phyloP scores from a whole-genome alignment of 2,888 invertebrate species.

The Platycheirus rosarum region DNA sequence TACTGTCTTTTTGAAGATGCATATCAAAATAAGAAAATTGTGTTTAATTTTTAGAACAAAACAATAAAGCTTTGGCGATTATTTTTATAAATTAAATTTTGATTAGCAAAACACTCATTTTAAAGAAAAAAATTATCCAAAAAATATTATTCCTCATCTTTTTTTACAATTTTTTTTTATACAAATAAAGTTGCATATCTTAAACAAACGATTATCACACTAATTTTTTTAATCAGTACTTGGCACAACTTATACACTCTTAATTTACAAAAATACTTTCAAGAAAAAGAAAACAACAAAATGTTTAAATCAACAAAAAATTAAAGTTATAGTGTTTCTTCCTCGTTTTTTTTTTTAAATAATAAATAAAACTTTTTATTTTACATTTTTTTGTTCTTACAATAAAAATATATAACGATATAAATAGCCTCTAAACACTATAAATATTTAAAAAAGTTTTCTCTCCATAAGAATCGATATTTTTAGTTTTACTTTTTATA shows the following conservation, averaged over 20 bases:
- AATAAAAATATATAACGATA: constrained; percentile 78
- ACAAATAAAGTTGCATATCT: constrained; percentile 77
- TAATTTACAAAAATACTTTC: constrained; percentile 66
- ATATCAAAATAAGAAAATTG: constrained; percentile 59
- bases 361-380: constrained; percentile 66
- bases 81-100: constrained; percentile 63
- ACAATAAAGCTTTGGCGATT: constrained; percentile 64
- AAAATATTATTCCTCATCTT: constrained; percentile 72
- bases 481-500: constrained; percentile 60
- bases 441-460: constrained; percentile 77
- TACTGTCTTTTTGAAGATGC: constrained; percentile 36
- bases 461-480: constrained; percentile 68
- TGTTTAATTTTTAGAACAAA: constrained; percentile 48
- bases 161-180: constrained; percentile 78
- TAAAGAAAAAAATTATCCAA: constrained; percentile 72
- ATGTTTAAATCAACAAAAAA: constrained; percentile 64
- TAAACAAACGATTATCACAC: constrained; percentile 81
- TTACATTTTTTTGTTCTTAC: constrained; percentile 71
- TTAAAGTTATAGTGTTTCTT: constrained; percentile 42
- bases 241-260: constrained; percentile 81
- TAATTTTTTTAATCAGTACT: constrained; percentile 80
- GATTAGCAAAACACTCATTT: constrained; percentile 72
- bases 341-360: constrained; percentile 57
- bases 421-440: constrained; percentile 82
- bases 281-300: constrained; percentile 66